Conservation (phyloP, 2,113 vertebrate genomes). For the Stomatorhinus ivindoensis region DNA sequence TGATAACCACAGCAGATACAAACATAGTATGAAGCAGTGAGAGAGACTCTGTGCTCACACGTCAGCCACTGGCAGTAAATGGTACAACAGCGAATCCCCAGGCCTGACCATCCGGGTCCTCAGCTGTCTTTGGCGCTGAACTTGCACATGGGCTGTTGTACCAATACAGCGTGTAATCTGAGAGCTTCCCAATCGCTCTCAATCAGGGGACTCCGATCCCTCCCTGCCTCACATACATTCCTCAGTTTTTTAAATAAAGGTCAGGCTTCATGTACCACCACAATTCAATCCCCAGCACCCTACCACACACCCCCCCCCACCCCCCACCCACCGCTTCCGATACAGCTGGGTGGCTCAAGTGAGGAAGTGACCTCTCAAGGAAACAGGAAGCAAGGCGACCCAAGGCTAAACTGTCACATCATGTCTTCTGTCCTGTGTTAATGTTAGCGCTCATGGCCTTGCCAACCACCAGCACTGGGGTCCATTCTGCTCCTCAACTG, state of each 20-base stretch:
- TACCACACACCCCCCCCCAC: constrained; percentile 29
- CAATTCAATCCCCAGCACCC: neutral
- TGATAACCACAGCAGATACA: neutral
- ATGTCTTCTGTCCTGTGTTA: constrained; percentile 26
- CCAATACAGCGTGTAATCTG: neutral
- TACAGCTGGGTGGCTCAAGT: constrained; percentile 41
- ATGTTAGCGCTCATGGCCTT: constrained; percentile 11
- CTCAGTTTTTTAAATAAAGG: neutral
- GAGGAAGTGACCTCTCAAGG: constrained; percentile 62
- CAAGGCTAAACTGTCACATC: constrained; percentile 32
- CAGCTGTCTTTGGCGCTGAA: neutral
- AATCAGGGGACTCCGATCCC: neutral
- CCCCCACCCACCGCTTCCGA: constrained; percentile 53
- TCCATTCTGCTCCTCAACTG: neutral
- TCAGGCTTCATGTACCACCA: neutral
- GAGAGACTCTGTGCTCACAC: neutral
- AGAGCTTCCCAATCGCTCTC: neutral
- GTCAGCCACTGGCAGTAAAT: neutral
- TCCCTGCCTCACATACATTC: neutral
- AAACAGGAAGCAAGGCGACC: constrained; percentile 62
- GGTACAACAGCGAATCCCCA: neutral
- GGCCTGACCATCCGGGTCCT: neutral
- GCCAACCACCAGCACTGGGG: neutral
- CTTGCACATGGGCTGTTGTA: neutral
- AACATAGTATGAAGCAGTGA: neutral